Percentiles rank a stretch among this genome's conserved stretches.
Conservation (phyloP, 2,888 invertebrate species). For the Torymus tubicola region DNA sequence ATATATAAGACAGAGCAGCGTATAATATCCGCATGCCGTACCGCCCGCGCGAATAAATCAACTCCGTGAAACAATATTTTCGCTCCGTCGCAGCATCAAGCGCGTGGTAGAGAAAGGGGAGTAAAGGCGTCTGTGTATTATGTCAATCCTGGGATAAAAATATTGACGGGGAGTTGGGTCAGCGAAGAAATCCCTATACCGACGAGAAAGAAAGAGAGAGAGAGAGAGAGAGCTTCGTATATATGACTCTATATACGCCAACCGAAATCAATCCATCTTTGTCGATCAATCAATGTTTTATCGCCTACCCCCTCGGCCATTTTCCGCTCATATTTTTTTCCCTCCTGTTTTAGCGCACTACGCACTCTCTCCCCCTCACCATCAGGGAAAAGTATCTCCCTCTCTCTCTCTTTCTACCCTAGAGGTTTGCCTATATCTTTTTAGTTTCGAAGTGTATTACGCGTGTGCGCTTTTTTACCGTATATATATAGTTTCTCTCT, state of each 20-base stretch:
- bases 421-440: no score
- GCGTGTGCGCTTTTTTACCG: no score
- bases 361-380: neutral
- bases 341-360: conserved; percentile 4
- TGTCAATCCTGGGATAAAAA: conserved; percentile 48
- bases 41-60: conserved; percentile 38
- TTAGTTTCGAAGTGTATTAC: no score
- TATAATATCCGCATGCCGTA: no score
- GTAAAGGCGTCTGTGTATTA: conserved; percentile 31
- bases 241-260: neutral
- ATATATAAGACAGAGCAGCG: no score
- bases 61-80: conserved; percentile 51
- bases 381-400: no score
- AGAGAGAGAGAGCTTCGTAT: neutral
- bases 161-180: conserved; percentile 48
- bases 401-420: no score
- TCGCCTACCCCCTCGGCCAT: conserved; percentile 28
- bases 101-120: neutral
- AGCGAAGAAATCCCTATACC: neutral
- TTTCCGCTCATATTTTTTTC: conserved; percentile 42
- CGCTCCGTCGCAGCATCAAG: conserved; percentile 24
- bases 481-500: no score
- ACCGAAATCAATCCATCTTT: conserved; percentile 50
- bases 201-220: neutral
- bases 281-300: conserved; percentile 58